Percentiles rank a stretch among this genome's conserved stretches.
Conservation (phyloP, 1,140 invertebrate genomes). For the Drosophila equinoxialis region DNA sequence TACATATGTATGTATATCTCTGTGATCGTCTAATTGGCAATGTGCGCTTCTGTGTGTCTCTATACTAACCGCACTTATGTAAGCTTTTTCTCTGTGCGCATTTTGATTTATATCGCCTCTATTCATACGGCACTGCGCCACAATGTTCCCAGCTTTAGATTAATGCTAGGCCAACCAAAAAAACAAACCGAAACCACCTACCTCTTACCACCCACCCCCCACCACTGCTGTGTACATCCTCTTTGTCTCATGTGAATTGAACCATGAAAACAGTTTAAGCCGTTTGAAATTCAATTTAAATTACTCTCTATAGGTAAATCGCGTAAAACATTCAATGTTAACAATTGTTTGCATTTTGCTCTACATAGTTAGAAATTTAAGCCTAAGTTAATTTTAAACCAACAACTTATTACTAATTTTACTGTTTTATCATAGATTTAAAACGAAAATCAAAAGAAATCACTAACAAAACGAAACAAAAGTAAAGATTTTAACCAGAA, state of each 20-base stretch:
- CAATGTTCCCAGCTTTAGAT: constrained; percentile 8
- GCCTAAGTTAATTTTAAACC: constrained; percentile 48
- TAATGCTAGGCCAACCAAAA: not conserved
- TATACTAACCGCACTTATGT: constrained; percentile 53
- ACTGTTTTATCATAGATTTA: constrained; percentile 22
- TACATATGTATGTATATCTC: constrained; percentile 52
- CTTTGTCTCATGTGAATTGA: constrained; percentile 68
- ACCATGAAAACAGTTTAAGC: constrained; percentile 59
- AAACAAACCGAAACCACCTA: no score
- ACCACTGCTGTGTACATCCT: constrained; percentile 15
- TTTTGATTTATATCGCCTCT: constrained; percentile 74
- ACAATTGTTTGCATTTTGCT: constrained; percentile 53
- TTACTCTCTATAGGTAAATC: constrained; percentile 61
- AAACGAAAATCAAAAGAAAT: not conserved
- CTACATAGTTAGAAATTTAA: constrained; percentile 35
- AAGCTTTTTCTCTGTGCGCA: constrained; percentile 67
- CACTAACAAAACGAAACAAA: constrained; percentile 1
- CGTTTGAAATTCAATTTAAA: constrained; percentile 51
- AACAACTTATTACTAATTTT: constrained; percentile 28
- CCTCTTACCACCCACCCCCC: not conserved
- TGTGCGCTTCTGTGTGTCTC: constrained; percentile 24
- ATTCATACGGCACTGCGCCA: constrained; percentile 59
- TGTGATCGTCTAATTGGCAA: constrained; percentile 21
- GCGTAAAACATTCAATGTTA: constrained; percentile 45
- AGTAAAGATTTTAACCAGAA: constrained; percentile 29